Evolutionary conservation across 2,797 vertebrate species (phyloP), one percentile per base, ranked within the genome.

Genomic region (Sitta carolinensis): DNA sequence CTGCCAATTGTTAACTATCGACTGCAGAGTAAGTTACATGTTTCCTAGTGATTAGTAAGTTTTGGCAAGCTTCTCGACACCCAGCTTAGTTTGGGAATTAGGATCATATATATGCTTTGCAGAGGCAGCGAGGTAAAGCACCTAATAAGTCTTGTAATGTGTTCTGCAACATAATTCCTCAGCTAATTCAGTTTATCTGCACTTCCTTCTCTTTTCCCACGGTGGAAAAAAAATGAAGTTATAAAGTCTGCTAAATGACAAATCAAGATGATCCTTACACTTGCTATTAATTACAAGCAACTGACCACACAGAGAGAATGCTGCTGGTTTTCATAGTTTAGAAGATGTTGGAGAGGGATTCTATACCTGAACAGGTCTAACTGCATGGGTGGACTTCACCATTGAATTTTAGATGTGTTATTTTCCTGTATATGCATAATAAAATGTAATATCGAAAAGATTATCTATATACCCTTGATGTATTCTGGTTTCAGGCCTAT

Each of bases 41-140:
- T 89, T 86, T 96, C 92, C 87, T 82, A 70, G 67, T 67, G 90
- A 96, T 95, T 92, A 96, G 84, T 38, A 91, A 89, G 62, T 64
- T 48, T 61, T 89, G 89, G 94, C 72, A 96, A 87, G 72, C 52
- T 89, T 95, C 79, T 84, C 86, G 79, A 81, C 52, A 83, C 34
- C 34, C 74, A 95, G 90, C 81, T 94, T 94, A 95, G 81, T 94
- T 93, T 93, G 64, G 58, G 79, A 80, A 89, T 96, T 93, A 93
- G 91, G 91, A 93, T 91, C 50, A 87, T 84, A 78, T 47, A 55
- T 72, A 67, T 10, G 27, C n/a, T 87, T 81, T 61, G 63, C 50
- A 64, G 11, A 87, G 40, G 47, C 54, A 62, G 43, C 4, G 30
- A 47, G 13, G 23, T 83, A 72, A 72, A 88, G 36, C 25, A n/a